Conservation (phyloP, 2,797 vertebrate species). For the Balearica regulorum region DNA sequence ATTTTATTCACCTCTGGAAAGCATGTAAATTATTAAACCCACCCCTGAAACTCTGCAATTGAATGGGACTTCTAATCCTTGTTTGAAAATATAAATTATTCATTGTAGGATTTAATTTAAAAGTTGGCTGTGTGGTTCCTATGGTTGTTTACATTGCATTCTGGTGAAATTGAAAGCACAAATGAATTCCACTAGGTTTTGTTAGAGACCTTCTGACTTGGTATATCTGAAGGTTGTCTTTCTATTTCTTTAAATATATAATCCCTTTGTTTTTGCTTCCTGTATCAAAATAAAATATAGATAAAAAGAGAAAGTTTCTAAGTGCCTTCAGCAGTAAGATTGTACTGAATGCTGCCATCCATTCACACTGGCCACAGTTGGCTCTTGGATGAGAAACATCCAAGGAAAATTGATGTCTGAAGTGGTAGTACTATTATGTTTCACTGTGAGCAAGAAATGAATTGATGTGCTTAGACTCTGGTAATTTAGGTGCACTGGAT, state of each 20-base stretch:
- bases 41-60: slow-evolving; percentile 21
- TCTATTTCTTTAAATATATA: not conserved
- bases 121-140: slow-evolving; percentile 22
- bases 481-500: not conserved
- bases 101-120: slow-evolving; percentile 63
- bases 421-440: not conserved
- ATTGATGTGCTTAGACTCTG: not conserved
- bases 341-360: not conserved
- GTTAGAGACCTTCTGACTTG: not conserved
- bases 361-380: not conserved
- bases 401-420: not conserved
- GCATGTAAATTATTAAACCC: slow-evolving; percentile 51
- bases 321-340: not conserved
- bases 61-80: slow-evolving; percentile 58
- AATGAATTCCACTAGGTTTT: slow-evolving; percentile 40
- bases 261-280: not conserved
- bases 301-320: not conserved
- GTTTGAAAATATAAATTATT: slow-evolving; percentile 69
- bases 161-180: slow-evolving; percentile 23
- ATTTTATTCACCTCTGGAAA: slow-evolving; percentile 48
- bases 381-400: not conserved
- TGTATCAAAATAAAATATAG: not conserved
- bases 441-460: not conserved
- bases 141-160: slow-evolving; percentile 37
- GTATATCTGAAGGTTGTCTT: not conserved